phyloP scores from a whole-genome alignment of 30 jellyfish, hydroid and myxozoan species.

The Phacellophora camtschatica region DNA sequence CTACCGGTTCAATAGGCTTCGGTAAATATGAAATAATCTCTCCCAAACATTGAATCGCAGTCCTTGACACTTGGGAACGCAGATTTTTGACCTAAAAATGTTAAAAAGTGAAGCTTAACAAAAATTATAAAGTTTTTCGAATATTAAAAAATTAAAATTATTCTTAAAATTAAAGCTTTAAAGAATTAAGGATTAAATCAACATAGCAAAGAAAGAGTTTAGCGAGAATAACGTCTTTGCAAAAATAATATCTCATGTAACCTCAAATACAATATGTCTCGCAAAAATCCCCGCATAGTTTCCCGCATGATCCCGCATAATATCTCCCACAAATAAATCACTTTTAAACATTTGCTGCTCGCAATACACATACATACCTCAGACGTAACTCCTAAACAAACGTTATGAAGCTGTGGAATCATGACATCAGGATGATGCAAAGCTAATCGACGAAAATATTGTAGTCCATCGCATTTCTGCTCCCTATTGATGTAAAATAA shows the following conservation, averaged over 20 bases:
- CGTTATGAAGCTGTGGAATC: constrained; percentile 64
- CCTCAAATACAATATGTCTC: too few relatives aligned
- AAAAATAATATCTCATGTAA: too few relatives aligned
- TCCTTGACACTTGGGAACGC: constrained; percentile 95
- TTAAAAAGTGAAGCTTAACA: neutral
- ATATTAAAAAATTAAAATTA: neutral
- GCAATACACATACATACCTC: constrained; percentile 58
- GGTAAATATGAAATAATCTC: constrained; percentile 58
- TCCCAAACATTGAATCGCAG: constrained; percentile 70
- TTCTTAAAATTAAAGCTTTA: too few relatives aligned
- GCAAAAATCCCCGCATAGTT: too few relatives aligned
- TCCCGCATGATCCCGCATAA: too few relatives aligned
- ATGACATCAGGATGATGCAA: constrained; percentile 73
- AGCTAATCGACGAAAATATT: constrained; percentile 68
- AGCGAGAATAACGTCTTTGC: too few relatives aligned
- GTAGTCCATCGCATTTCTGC: constrained; percentile 83
- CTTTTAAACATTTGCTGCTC: too few relatives aligned
- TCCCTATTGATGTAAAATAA: constrained; percentile 57
- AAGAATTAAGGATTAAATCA: too few relatives aligned
- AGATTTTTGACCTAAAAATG: constrained; percentile 81
- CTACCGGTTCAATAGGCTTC: constrained; percentile 87
- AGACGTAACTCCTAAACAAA: constrained; percentile 67
- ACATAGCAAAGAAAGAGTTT: too few relatives aligned
- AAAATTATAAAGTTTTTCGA: neutral
- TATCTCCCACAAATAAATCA: too few relatives aligned